These are phyloP conservation scores for Brachionus paranguensis DNA, from an alignment of 1,140 invertebrate genomes.

Conservation along the genomic window DNA sequence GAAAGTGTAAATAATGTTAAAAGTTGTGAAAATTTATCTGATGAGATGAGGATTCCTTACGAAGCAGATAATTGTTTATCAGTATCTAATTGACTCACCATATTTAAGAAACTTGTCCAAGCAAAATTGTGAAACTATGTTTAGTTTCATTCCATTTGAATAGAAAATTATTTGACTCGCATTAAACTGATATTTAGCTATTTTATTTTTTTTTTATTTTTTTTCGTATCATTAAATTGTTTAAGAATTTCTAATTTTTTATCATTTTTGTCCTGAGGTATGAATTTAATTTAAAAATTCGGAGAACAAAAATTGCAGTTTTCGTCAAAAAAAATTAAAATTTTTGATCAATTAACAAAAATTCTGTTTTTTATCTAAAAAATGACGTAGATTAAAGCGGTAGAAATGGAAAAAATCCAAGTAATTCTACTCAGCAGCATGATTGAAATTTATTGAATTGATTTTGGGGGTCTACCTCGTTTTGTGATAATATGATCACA, in stretches of 20 bases:
- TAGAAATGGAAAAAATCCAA: too few species aligned
- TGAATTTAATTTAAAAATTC: not conserved
- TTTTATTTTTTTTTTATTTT: not conserved
- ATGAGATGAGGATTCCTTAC: not conserved
- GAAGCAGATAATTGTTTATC: slow-evolving; percentile 2
- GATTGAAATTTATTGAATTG: too few species aligned
- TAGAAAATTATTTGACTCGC: not conserved
- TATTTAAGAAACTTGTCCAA: not conserved
- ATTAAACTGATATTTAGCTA: not conserved
- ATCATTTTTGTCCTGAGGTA: not conserved
- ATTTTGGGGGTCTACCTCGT: too few species aligned
- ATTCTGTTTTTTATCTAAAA: too few species aligned
- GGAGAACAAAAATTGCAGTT: too few species aligned
- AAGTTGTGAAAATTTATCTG: not conserved
- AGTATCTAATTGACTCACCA: not conserved
- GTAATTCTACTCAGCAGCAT: too few species aligned
- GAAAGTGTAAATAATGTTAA: not conserved
- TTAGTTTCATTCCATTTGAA: not conserved
- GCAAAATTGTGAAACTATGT: not conserved
- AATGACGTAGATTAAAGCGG: too few species aligned
- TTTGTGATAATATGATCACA: too few species aligned
- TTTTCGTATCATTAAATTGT: not conserved
- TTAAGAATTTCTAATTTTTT: not conserved
- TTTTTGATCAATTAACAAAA: too few species aligned
- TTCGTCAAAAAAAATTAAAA: too few species aligned